Evolutionary conservation across 2,888 invertebrate genomes (phyloP).

Genomic region (Trachelus tabidus): DNA sequence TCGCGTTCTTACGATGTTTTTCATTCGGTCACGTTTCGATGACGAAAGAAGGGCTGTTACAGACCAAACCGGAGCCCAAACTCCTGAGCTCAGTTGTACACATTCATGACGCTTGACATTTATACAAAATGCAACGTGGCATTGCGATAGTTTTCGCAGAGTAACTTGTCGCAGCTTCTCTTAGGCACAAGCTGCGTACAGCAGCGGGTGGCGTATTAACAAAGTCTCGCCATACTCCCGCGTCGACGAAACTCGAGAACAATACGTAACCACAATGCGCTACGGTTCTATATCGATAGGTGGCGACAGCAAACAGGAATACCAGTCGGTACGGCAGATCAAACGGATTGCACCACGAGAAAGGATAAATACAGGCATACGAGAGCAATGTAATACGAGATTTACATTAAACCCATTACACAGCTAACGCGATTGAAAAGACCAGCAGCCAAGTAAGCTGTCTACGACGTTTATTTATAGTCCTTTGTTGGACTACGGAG

Average conservation of each 20-base stretch:
- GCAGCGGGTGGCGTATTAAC: background rate
- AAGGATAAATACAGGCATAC: background rate
- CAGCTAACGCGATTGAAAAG: background rate
- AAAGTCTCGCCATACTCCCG: background rate
- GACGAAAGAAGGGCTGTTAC: background rate
- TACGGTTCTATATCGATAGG: background rate
- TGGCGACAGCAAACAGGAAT: background rate
- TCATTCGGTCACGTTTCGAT: slow-evolving; percentile 27
- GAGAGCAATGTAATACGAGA: background rate
- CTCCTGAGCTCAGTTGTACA: background rate
- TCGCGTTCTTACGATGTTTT: slow-evolving; percentile 22
- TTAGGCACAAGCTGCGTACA: background rate
- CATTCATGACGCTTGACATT: background rate
- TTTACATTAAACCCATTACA: background rate
- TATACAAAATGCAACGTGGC: background rate
- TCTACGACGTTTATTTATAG: background rate
- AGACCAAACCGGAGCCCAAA: slow-evolving; percentile 9
- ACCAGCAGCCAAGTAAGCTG: background rate
- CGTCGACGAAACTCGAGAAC: background rate
- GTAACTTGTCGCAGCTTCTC: background rate
- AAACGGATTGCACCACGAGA: background rate
- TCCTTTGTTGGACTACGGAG: background rate
- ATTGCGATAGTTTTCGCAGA: background rate
- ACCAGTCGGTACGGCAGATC: background rate
- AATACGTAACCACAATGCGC: background rate